phyloP scores from a whole-genome alignment of 1,140 invertebrate genomes.

The Drosophila orosa region DNA sequence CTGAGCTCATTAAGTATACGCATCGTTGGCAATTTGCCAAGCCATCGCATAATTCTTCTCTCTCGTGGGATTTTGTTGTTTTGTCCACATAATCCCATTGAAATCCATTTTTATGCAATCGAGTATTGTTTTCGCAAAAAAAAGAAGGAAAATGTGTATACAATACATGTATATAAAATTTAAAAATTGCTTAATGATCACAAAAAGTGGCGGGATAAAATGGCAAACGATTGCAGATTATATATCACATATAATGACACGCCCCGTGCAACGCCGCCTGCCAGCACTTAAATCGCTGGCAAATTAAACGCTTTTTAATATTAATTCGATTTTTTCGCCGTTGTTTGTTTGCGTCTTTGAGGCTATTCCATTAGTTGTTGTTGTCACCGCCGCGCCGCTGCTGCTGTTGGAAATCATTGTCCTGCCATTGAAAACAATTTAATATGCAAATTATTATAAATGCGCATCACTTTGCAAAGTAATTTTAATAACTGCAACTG shows the following conservation, averaged over 20 bases:
- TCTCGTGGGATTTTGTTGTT: conserved; percentile 30
- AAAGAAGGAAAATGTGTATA: conserved; percentile 24
- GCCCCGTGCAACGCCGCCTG: conserved; percentile 6
- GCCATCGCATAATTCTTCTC: conserved; percentile 30
- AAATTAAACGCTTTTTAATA: conserved; percentile 81
- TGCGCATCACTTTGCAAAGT: conserved; percentile 68
- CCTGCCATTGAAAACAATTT: conserved; percentile 73
- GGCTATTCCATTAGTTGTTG: conserved; percentile 36
- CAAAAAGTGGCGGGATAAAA: conserved; percentile 35
- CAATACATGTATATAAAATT: conserved; percentile 18
- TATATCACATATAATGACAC: conserved; percentile 63
- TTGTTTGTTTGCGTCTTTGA: conserved; percentile 56
- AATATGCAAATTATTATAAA: conserved; percentile 82
- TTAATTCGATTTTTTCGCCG: conserved; percentile 73
- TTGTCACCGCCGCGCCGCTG: conserved; percentile 5
- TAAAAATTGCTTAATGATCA: conserved; percentile 75
- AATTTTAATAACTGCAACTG: conserved; percentile 77
- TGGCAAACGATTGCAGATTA: conserved; percentile 64
- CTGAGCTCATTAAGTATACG: conserved; percentile 70
- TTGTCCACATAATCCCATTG: conserved; percentile 73
- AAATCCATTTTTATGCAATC: conserved; percentile 59
- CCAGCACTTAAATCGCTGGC: conserved; percentile 54
- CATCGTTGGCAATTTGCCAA: conserved; percentile 69
- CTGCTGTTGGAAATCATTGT: conserved; percentile 68
- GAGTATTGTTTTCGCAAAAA: conserved; percentile 63